phyloP scores from a whole-genome alignment of 2,888 invertebrate species.

The Mesorhabditis sp. region DNA sequence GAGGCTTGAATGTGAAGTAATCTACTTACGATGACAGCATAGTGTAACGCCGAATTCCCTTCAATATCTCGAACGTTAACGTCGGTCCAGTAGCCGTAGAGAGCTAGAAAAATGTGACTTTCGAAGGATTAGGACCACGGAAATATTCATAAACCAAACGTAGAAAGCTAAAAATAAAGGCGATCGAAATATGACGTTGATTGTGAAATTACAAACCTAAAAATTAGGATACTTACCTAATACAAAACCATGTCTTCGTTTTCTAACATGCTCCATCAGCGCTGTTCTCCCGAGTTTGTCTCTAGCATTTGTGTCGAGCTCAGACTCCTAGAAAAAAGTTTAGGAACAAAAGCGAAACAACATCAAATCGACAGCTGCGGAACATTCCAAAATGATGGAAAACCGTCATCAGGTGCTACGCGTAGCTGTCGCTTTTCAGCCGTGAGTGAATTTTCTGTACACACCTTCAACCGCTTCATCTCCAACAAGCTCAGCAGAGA shows the following conservation, averaged over 20 bases:
- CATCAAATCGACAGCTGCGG: too few relatives aligned
- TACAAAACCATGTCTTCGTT: slow-evolving; percentile 2
- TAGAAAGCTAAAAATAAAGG: too few relatives aligned
- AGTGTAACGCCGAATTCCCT: neutral
- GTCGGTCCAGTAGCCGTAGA: slow-evolving; percentile 2
- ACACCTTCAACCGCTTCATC: neutral
- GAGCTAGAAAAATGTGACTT: neutral
- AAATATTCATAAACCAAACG: too few relatives aligned
- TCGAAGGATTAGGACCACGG: too few relatives aligned
- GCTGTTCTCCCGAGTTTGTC: neutral
- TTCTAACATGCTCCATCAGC: neutral
- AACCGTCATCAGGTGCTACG: too few relatives aligned
- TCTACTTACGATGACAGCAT: neutral
- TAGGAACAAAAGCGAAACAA: too few relatives aligned
- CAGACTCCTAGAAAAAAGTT: neutral
- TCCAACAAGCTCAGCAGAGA: slow-evolving; percentile 4
- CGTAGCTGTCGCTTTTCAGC: too few relatives aligned
- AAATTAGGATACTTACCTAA: neutral
- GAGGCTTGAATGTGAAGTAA: neutral
- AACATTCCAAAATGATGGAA: too few relatives aligned
- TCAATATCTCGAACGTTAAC: slow-evolving; percentile 3
- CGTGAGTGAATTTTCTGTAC: neutral
- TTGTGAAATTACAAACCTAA: too few relatives aligned
- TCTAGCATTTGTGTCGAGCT: neutral
- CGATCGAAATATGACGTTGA: too few relatives aligned